Evolutionary conservation across 2,797 vertebrate genomes (phyloP).

Genomic region (Glyptemys insculpta): DNA sequence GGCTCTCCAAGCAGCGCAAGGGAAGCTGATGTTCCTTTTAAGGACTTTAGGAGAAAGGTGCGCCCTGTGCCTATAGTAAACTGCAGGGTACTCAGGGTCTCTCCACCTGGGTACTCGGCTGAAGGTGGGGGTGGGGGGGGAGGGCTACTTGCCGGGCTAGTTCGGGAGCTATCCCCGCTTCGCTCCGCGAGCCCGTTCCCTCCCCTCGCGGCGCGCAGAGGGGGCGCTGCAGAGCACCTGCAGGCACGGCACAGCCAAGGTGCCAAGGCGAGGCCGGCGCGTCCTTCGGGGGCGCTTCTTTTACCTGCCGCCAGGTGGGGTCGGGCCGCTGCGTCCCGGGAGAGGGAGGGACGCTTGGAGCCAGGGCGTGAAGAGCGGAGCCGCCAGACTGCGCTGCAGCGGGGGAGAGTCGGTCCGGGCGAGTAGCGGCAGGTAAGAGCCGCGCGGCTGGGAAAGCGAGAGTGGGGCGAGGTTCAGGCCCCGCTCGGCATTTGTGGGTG

Average conservation of each 20-base stretch:
- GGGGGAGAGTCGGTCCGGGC: neutral
- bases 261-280: neutral
- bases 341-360: neutral
- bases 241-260: neutral
- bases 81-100: too few species aligned
- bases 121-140: too few species aligned
- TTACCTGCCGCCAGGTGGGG: conserved; percentile 56
- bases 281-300: neutral
- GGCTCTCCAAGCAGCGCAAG: neutral
- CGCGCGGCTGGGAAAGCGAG: neutral
- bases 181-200: too few species aligned
- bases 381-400: neutral
- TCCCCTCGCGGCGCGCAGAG: neutral
- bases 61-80: too few species aligned
- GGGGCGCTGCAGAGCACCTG: neutral
- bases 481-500: neutral
- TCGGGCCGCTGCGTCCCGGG: neutral
- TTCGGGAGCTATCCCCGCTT: too few species aligned
- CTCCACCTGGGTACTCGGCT: too few species aligned
- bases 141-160: too few species aligned
- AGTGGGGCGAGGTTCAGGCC: neutral
- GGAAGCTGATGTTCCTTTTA: neutral
- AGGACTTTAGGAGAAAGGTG: neutral
- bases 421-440: neutral
- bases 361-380: neutral